These are phyloP conservation scores for Tokudaia tokunoshimensis DNA, from an alignment of 2,797 vertebrate species.

Conservation along the genomic window DNA sequence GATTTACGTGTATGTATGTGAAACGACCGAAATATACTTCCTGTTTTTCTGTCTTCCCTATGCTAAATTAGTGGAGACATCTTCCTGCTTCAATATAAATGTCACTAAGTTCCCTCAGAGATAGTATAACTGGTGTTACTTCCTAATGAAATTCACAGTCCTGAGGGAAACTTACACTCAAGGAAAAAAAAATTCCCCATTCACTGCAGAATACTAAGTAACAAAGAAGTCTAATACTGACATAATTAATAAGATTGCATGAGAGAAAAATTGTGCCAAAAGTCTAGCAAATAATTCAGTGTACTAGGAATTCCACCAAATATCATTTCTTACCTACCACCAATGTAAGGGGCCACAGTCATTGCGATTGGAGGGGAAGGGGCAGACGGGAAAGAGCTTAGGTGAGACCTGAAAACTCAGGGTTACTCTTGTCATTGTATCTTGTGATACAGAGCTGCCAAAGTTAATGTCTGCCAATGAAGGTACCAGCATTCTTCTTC, in stretches of 20 bases:
- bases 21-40: neutral
- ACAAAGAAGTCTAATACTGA: constrained; percentile 74
- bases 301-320: constrained; percentile 35
- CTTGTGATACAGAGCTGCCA: constrained; percentile 73
- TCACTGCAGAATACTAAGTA: constrained; percentile 77
- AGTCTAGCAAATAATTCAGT: constrained; percentile 64
- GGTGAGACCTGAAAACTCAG: constrained; percentile 67
- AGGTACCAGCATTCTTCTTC: neutral
- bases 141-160: constrained; percentile 76
- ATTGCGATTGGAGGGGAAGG: constrained; percentile 46
- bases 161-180: constrained; percentile 76
- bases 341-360: constrained; percentile 62
- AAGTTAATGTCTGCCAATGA: constrained; percentile 71
- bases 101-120: constrained; percentile 46
- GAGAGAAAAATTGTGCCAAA: constrained; percentile 79
- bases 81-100: constrained; percentile 61
- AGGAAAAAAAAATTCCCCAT: constrained; percentile 65
- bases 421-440: constrained; percentile 54
- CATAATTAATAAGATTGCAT: constrained; percentile 83
- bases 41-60: neutral
- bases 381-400: constrained; percentile 68
- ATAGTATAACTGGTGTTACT: constrained; percentile 72
- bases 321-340: constrained; percentile 5
- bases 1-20: neutral
- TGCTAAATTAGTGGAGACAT: neutral